Base-by-base conservation (phyloP, 2,113 vertebrate genomes). In the Phoxinus phoxinus region DNA sequence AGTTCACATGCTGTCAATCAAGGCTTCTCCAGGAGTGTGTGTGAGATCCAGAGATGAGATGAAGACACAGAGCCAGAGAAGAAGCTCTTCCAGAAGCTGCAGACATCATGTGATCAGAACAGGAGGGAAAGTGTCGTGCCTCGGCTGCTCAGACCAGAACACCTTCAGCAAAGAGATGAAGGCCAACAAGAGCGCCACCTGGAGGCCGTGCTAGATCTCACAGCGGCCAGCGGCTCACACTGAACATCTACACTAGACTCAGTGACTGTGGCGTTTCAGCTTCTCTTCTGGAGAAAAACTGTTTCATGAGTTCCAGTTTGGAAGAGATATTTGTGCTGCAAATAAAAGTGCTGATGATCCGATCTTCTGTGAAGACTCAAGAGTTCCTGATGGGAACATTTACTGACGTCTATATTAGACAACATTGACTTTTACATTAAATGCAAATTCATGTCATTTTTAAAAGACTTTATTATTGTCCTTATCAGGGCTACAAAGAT, bases 171-270 rank as follows among this genome's bases (percentile, higher is more conserved):
- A 91, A 90, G 90, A 92, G 15, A 86, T 89, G 86, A 91, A 63
- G 84, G 67, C 85, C 30, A 87, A n/a, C 61, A 85, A 69, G 73
- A 85, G 59, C 63, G 23, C 44, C 87, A 84, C 58, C 85, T 94
- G 93, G 93, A 94, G 94, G 89, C 93, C 94, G 6, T 96, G 94
- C 93, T 3, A 93, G 92, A 93, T 8, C 78, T 23, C 6, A 69
- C 32, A 69, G 17, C 19, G 21, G 8, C 25, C 41, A 76, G 48
- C 74, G 9, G 15, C 58, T 6, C 35, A 44, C 0, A 37, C 23
- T 63, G 12, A 59, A 81, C 10, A 0, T 48, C 59, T 65, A 48
- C 59, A 67, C 37, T 9, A 81, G n/a, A 63, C 37, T 44, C 41
- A 32, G 63, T 19, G 15, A 35, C 63, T 21, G 7, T 19, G 7